Conservation (phyloP, 1,140 invertebrate genomes). For the Periplaneta americana region DNA sequence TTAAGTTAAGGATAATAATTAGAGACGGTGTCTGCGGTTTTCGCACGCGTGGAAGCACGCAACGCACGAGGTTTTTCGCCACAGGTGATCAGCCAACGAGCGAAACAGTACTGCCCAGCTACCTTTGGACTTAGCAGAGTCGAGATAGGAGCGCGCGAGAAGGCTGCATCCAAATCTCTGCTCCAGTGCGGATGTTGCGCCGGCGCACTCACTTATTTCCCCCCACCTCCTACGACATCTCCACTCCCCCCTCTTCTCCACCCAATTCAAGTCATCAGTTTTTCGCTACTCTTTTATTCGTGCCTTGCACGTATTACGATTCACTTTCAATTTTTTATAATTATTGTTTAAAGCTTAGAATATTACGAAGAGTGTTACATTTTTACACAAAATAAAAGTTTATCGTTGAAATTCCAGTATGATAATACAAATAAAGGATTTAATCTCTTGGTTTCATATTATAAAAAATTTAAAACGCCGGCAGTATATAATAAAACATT, state of each 20-base stretch:
- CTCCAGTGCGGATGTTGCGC: not conserved
- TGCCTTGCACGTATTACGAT: not conserved
- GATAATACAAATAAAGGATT: too few species aligned
- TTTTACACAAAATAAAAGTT: too few species aligned
- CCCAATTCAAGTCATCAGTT: not conserved
- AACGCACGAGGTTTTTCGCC: not conserved
- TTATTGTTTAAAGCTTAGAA: too few species aligned
- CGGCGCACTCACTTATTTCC: not conserved
- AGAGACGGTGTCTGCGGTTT: not conserved
- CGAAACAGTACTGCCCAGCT: not conserved
- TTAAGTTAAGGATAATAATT: not conserved
- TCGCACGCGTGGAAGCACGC: not conserved
- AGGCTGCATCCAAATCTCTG: not conserved
- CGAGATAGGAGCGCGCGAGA: not conserved
- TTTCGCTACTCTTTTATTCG: not conserved
- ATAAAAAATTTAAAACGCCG: too few species aligned
- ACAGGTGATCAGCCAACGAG: not conserved
- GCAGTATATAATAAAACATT: too few species aligned
- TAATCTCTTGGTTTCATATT: too few species aligned
- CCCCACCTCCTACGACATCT: not conserved
- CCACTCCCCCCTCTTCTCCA: not conserved
- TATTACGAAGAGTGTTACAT: too few species aligned
- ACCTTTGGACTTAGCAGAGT: not conserved
- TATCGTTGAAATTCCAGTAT: too few species aligned
- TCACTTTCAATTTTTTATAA: too few species aligned